A percentile compares a stretch with the other conserved stretches of the same genome.
Evolutionary conservation across 2,888 invertebrate genomes (phyloP).

Genomic region (Blastobasis lacticolella): DNA sequence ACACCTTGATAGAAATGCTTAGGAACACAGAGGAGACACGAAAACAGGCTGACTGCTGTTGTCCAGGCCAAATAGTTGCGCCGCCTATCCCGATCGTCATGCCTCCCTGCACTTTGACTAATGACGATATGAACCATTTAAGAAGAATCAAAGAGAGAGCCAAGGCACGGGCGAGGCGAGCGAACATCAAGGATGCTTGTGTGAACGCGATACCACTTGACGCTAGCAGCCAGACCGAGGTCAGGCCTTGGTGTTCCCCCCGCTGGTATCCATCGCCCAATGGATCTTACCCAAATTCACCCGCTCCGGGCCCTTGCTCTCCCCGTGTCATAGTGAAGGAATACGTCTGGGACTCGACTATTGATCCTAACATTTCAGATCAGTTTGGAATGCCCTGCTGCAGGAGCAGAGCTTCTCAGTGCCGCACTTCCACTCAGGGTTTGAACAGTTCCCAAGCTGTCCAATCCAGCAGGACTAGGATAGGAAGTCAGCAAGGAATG

Average conservation of each 20-base stretch:
- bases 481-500: neutral
- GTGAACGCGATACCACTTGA: neutral
- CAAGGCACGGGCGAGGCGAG: constrained; percentile 11
- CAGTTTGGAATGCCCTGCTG: no score
- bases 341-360: constrained; percentile 31
- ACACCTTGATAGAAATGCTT: constrained; percentile 25
- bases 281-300: neutral
- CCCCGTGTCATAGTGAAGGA: constrained; percentile 36
- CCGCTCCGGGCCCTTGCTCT: neutral
- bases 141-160: constrained; percentile 28
- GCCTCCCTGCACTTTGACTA: constrained; percentile 26
- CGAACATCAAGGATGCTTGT: neutral
- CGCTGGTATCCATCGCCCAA: neutral
- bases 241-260: neutral
- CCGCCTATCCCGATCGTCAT: neutral
- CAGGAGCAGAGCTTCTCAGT: no score
- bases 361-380: no score
- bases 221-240: neutral
- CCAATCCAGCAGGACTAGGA: neutral
- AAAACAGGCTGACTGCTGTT: neutral
- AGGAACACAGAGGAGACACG: constrained; percentile 16
- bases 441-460: no score
- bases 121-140: constrained; percentile 31
- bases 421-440: no score
- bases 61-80: neutral